Evolutionary conservation across 2,113 vertebrate genomes (phyloP).

Genomic region (Nannobrachium achirus): DNA sequence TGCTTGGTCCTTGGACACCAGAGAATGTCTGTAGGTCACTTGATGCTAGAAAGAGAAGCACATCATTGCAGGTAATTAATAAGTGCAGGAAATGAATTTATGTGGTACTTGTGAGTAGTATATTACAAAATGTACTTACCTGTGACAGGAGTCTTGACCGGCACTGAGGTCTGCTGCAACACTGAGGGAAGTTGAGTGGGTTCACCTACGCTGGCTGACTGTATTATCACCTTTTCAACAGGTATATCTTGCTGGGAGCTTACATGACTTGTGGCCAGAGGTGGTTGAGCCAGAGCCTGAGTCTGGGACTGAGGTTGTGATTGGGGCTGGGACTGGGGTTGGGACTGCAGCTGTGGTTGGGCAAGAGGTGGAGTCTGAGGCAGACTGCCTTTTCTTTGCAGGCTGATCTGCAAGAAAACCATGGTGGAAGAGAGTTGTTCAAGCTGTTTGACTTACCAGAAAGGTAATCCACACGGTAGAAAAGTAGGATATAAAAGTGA

Average conservation of each 20-base stretch:
- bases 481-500: too few relatives aligned
- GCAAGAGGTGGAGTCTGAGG: constrained; percentile 30
- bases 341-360: too few relatives aligned
- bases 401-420: constrained; percentile 80
- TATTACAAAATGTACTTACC: constrained; percentile 59
- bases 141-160: constrained; percentile 78
- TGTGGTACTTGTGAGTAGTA: too few relatives aligned
- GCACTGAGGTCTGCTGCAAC: constrained; percentile 81
- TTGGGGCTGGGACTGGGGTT: too few relatives aligned
- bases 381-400: constrained; percentile 86
- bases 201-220: constrained; percentile 47
- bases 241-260: constrained; percentile 73
- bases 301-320: too few relatives aligned
- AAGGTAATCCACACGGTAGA: too few relatives aligned
- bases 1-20: constrained; percentile 71
- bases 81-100: too few relatives aligned
- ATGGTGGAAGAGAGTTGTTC: too few relatives aligned
- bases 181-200: constrained; percentile 70
- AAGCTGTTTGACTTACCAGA: too few relatives aligned
- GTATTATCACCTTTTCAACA: constrained; percentile 62
- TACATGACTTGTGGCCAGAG: constrained; percentile 64
- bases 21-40: constrained; percentile 85
- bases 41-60: constrained; percentile 64
- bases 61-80: not conserved
- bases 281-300: constrained; percentile 36